A percentile compares a stretch with the other conserved stretches of the same genome.
Conservation (phyloP, 2,888 invertebrate genomes). For the Leptinotarsa peninsularis region DNA sequence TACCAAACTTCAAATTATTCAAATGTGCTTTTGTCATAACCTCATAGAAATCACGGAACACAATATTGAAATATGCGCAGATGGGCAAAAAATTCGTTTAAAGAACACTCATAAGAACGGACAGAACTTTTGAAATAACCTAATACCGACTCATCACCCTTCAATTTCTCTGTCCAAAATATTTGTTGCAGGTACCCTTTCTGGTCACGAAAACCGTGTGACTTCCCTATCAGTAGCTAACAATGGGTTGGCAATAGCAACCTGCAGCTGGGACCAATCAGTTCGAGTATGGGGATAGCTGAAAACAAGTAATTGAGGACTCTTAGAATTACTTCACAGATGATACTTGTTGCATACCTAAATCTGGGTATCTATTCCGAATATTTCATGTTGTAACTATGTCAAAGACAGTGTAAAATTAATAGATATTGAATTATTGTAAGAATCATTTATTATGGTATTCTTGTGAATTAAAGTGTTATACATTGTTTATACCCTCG, state of each 20-base stretch:
- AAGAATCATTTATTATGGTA: not conserved
- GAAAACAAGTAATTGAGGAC: not conserved
- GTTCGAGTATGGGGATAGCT: slow-evolving; percentile 87
- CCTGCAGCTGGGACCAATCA: slow-evolving; percentile 91
- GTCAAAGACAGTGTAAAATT: not conserved
- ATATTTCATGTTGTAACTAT: not conserved
- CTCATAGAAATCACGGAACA: too few relatives aligned
- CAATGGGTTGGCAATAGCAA: slow-evolving; percentile 88
- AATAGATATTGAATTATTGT: not conserved
- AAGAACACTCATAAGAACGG: too few relatives aligned
- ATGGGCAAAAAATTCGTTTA: too few relatives aligned
- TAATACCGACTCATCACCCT: too few relatives aligned
- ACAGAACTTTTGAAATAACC: too few relatives aligned
- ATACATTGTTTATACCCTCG: not conserved
- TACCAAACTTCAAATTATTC: too few relatives aligned
- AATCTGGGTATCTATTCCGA: not conserved
- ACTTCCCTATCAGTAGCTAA: slow-evolving; percentile 86
- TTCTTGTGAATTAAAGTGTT: not conserved
- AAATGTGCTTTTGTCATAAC: too few relatives aligned
- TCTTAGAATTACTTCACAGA: not conserved
- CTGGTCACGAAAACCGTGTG: slow-evolving; percentile 89
- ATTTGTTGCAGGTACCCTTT: slow-evolving; percentile 73
- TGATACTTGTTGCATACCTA: not conserved
- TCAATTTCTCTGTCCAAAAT: not conserved
- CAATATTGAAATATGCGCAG: too few relatives aligned